These are phyloP conservation scores for Plecturocebus donacophilus DNA, from an alignment of 2,113 vertebrate species.

Conservation along the genomic window DNA sequence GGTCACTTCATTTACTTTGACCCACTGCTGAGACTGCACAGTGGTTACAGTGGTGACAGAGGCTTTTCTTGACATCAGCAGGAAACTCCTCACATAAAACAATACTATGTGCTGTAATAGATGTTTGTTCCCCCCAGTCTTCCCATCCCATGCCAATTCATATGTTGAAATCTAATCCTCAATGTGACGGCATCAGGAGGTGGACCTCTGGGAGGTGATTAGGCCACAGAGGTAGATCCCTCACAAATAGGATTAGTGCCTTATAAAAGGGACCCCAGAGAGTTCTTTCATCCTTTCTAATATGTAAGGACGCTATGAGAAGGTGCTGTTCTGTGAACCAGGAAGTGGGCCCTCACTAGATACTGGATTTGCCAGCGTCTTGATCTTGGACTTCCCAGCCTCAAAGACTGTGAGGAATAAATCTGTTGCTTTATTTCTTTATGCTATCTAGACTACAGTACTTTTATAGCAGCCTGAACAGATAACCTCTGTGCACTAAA, in stretches of 20 bases:
- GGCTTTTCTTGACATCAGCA: not conserved
- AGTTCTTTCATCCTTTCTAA: not conserved
- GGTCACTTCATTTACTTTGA: not conserved
- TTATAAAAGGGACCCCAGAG: not conserved
- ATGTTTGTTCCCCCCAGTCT: not conserved
- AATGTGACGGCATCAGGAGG: not conserved
- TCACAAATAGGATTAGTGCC: not conserved
- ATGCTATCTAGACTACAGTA: not conserved
- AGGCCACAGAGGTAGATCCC: not conserved
- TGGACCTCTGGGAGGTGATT: not conserved
- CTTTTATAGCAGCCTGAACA: not conserved
- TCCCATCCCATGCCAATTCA: not conserved
- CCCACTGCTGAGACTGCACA: not conserved
- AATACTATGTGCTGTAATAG: too few species aligned
- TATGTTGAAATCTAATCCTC: not conserved
- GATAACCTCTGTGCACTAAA: not conserved
- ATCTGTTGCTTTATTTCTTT: not conserved
- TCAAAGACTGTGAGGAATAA: not conserved
- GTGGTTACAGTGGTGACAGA: not conserved
- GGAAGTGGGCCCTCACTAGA: not conserved
- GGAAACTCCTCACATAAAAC: not conserved
- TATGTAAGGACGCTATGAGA: not conserved
- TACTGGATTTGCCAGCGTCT: not conserved
- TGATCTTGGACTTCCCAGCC: not conserved
- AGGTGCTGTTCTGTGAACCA: not conserved